A percentile compares a stretch with the other conserved stretches of the same genome.
These are phyloP conservation scores for Nestor notabilis DNA, from an alignment of 2,113 vertebrate species.

Conservation along the genomic window DNA sequence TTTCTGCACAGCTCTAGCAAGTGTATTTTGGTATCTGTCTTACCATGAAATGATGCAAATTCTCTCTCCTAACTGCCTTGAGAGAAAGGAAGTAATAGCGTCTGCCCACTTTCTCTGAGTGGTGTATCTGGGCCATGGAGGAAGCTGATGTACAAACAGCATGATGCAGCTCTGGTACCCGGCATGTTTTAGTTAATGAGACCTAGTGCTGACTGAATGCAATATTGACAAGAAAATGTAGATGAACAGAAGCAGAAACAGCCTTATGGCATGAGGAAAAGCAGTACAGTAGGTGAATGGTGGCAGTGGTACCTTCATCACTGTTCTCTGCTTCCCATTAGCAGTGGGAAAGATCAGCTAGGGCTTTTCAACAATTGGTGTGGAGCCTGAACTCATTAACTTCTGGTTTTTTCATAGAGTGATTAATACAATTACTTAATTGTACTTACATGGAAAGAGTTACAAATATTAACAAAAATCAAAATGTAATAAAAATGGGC, in stretches of 20 bases:
- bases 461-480: background rate
- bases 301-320: background rate
- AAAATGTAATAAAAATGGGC: background rate
- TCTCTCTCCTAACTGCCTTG: background rate
- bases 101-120: rapidly evolving
- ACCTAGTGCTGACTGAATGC: background rate
- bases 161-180: background rate
- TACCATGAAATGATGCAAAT: background rate
- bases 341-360: background rate
- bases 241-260: background rate
- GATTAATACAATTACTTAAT: background rate
- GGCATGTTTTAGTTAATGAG: background rate
- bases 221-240: background rate
- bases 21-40: background rate
- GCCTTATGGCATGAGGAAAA: background rate
- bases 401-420: background rate
- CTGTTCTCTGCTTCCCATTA: background rate
- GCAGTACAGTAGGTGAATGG: rapidly evolving
- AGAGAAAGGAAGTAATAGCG: rapidly evolving
- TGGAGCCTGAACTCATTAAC: background rate
- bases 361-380: background rate
- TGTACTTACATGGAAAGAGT: background rate
- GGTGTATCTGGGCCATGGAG: background rate
- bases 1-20: background rate
- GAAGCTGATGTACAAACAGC: background rate